Conservation (phyloP, 2,888 invertebrate genomes). For the Geophilus truncorum region DNA sequence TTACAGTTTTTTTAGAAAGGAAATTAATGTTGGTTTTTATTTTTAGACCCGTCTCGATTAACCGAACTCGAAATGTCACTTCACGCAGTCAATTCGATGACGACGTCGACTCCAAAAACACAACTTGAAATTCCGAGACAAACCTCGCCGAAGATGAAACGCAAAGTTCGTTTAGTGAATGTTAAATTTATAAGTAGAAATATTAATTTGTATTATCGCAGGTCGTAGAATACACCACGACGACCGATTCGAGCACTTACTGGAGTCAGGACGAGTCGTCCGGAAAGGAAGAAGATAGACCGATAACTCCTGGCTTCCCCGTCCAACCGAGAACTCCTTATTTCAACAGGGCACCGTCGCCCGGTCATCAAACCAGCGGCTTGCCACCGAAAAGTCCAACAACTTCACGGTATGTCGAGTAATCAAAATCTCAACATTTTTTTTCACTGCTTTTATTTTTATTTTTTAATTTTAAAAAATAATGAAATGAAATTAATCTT, state of each 20-base stretch:
- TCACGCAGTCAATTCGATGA: slow-evolving; percentile 38
- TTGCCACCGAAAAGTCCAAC: slow-evolving; percentile 76
- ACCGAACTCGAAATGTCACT: slow-evolving; percentile 40
- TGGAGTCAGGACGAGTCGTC: slow-evolving; percentile 13
- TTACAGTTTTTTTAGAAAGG: background rate
- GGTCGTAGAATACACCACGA: background rate
- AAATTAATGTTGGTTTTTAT: background rate
- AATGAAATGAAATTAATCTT: background rate
- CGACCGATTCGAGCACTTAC: background rate
- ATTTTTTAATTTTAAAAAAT: no score
- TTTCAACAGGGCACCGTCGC: slow-evolving; percentile 58
- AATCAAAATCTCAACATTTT: background rate
- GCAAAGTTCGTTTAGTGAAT: background rate
- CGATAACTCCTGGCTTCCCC: slow-evolving; percentile 90
- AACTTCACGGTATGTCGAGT: slow-evolving; percentile 40
- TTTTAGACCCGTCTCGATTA: slow-evolving; percentile 36
- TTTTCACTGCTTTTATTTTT: background rate
- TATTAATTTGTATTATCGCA: background rate
- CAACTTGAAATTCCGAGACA: background rate
- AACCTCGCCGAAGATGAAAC: background rate
- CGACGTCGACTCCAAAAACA: slow-evolving; percentile 19
- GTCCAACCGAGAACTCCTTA: slow-evolving; percentile 84
- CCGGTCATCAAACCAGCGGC: slow-evolving; percentile 51
- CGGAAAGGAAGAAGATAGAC: slow-evolving; percentile 45
- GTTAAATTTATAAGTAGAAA: background rate